Conservation (phyloP, 2,113 vertebrate species). For the Tauraco erythrolophus region DNA sequence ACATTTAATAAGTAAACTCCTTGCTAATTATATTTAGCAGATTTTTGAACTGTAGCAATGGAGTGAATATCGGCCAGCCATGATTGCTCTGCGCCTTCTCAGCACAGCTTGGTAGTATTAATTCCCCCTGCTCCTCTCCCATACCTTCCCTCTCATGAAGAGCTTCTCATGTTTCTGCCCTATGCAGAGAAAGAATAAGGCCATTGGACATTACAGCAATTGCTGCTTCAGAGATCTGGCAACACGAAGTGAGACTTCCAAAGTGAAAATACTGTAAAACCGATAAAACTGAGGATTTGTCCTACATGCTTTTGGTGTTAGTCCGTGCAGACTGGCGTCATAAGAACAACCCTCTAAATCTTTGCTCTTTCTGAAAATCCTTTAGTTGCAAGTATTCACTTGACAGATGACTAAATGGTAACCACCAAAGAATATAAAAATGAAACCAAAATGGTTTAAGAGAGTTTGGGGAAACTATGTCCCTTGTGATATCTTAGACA, state of each 20-base stretch:
- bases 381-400: neutral
- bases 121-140: neutral
- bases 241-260: neutral
- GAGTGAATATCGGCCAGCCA: neutral
- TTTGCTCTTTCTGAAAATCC: neutral
- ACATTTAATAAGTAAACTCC: neutral
- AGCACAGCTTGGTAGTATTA: neutral
- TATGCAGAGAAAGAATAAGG: neutral
- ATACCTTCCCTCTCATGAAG: neutral
- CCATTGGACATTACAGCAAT: neutral
- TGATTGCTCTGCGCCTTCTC: neutral
- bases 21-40: neutral
- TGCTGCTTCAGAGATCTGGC: neutral
- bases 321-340: neutral
- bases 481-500: neutral
- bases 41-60: neutral
- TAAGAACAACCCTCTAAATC: neutral
- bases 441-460: neutral
- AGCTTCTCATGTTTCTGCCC: neutral
- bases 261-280: neutral
- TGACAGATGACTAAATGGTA: neutral
- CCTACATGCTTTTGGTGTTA: neutral
- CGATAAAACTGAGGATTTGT: rapidly evolving
- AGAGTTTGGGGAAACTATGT: neutral
- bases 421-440: neutral